Evolutionary conservation across 2,888 invertebrate species (phyloP).

Genomic region (Mythimna loreyi): DNA sequence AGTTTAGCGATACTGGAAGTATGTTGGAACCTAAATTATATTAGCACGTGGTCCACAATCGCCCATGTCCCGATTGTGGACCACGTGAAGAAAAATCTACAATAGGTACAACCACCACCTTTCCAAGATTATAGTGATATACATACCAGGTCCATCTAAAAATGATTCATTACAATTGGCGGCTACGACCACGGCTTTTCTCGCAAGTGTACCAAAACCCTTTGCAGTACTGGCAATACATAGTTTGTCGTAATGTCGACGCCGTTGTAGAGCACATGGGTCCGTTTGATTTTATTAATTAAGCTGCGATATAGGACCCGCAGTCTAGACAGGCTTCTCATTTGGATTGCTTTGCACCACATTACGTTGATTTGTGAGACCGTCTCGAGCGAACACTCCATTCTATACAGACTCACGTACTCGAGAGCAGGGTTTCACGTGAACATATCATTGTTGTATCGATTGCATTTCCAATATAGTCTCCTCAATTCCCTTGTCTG

Average conservation of each 20-base stretch:
- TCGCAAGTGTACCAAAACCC: not conserved
- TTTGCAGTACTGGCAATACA: not conserved
- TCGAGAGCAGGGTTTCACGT: slow-evolving; percentile 43
- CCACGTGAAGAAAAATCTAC: no score
- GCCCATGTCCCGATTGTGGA: no score
- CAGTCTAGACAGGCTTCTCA: slow-evolving; percentile 74
- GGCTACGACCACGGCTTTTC: no score
- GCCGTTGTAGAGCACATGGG: slow-evolving; percentile 53
- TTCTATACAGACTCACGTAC: slow-evolving; percentile 9
- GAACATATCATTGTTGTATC: slow-evolving; percentile 58
- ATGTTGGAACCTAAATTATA: no score
- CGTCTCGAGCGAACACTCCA: slow-evolving; percentile 60
- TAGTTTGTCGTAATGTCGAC: slow-evolving; percentile 21
- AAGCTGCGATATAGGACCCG: slow-evolving; percentile 61
- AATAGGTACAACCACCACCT: no score
- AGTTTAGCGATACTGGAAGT: no score
- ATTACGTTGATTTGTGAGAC: slow-evolving; percentile 81
- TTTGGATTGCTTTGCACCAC: slow-evolving; percentile 73
- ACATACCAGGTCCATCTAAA: no score
- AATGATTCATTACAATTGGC: no score
- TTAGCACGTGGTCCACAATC: no score
- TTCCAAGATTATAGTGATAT: no score
- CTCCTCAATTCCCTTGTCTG: slow-evolving; percentile 57
- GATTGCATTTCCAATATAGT: slow-evolving; percentile 62
- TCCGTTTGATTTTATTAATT: slow-evolving; percentile 74